These are phyloP conservation scores for Platysteira castanea DNA, from an alignment of 2,113 vertebrate species.

Conservation along the genomic window DNA sequence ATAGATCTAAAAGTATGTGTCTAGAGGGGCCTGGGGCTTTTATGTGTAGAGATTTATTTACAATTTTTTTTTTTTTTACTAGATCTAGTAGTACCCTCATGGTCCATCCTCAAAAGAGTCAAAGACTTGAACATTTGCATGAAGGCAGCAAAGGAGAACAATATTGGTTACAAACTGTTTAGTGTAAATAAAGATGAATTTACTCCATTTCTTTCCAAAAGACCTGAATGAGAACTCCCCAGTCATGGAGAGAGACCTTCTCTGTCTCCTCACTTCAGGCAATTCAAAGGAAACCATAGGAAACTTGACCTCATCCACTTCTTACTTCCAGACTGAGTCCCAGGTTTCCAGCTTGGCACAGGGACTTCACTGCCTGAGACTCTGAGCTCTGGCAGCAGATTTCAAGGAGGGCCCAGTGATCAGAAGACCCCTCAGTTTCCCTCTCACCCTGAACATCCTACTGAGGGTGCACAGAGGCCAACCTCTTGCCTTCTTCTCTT, in stretches of 20 bases:
- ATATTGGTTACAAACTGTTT: not conserved
- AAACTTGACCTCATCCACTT: not conserved
- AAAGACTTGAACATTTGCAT: not conserved
- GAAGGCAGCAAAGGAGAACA: not conserved
- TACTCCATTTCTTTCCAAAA: not conserved
- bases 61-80: not conserved
- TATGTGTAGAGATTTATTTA: not conserved
- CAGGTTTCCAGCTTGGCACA: not conserved
- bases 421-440: not conserved
- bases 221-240: not conserved
- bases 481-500: accelerated
- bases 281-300: not conserved
- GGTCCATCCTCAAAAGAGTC: not conserved
- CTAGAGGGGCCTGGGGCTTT: not conserved
- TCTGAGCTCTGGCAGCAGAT: not conserved
- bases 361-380: not conserved
- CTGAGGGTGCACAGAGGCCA: not conserved
- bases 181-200: not conserved
- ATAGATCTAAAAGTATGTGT: not conserved
- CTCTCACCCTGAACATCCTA: not conserved
- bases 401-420: not conserved
- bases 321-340: not conserved
- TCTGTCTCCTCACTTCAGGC: not conserved
- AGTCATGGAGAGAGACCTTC: not conserved
- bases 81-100: not conserved